Base-by-base conservation (phyloP, 1,140 invertebrate genomes). In the Saxidomus purpurata region DNA sequence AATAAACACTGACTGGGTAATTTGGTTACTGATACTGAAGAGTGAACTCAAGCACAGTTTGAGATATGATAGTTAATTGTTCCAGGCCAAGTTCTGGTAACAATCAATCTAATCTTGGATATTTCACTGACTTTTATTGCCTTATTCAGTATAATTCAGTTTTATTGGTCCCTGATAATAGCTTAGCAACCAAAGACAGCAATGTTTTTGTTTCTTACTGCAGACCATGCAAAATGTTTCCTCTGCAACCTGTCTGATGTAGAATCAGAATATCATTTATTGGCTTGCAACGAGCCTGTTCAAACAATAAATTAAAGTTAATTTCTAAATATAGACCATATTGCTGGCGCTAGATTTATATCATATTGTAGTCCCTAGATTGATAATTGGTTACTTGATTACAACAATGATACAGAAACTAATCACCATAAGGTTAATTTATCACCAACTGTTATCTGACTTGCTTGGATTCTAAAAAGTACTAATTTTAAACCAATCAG, bases 91-190 rank as follows among this genome's bases (percentile, higher is more conserved):
- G 49, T 17, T 79, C 76, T 79, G 76, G 47, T 52, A 79, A 52
- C 76, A 34, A 55, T 79, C 76, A 79, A 79, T 79, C 43, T 25
- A 79, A 36, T 55, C 31, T 55, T 22, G 13, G 49, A 79, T 31
- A 55, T 55, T 47, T 52, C 47, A 79, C 47, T 79, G 31, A 79
- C 76, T 52, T 79, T 79, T 79, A 79, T 79, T 79, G 49, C 76
- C 76, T 79, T 79, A 79, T 79, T 79, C 47, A 52, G 76, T 52
- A 79, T 79, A 79, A 79, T 79, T 79, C 76, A 19, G 76, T 38
- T 52, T 79, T 79, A 79, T 79, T 79, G 25, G 13, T 6, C 19
- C 13, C 47, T 79, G 76, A 79, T 79, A 79, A 79, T 52, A 52
- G 76, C 47, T 22, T 79, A 34, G 47, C 76, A 79, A 79, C 43